Evolutionary conservation across 2,113 vertebrate genomes (phyloP), one percentile per base, ranked within the genome.

Genomic region (Pandion haliaetus): DNA sequence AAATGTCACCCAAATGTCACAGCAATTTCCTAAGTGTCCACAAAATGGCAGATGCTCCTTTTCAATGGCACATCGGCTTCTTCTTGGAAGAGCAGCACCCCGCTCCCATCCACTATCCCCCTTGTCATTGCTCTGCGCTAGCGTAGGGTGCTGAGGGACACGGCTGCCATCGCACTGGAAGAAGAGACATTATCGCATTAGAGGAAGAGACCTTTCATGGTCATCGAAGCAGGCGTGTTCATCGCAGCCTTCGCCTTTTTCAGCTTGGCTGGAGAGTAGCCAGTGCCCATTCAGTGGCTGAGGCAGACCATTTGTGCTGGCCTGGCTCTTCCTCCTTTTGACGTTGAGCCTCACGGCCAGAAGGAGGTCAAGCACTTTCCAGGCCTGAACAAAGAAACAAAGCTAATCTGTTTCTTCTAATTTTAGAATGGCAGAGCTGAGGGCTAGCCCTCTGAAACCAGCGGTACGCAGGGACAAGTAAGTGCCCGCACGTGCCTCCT

Each of bases 1-100:
- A 96, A 96, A 96, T 90, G 90, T 93, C 95, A 96, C 86, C 69
- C 93, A 93, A 96, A 94, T 90, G 93, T 93, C 92, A 93, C 73
- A 62, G 95, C 79, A 67, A 32, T 87, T 92, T 93, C 72, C 63
- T 5, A 44, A 77, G 90, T 88, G 82, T 52, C 92, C 93, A 29
- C 82, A 81, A 47, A 94, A 84, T 38, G 52, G 93, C 93, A 90
- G 93, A 62, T 52, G 73, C 62, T 87, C 82, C 86, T 80, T 71
- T 14, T 20, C 69, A 3, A 3, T 2, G 49, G 70, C 47, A 16
- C 5, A 0, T 17, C 4, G 2, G 62, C 62, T 42, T 3, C 76
- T 66, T 3, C 81, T 28, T 3, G 25, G 67, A 62, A 15, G 32
- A 47, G 78, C 67, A 42, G 67, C 72, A 18, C 66, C 55, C 50